These are phyloP conservation scores for Lepidostoma basale DNA, from an alignment of 1,140 invertebrate species.

Conservation along the genomic window DNA sequence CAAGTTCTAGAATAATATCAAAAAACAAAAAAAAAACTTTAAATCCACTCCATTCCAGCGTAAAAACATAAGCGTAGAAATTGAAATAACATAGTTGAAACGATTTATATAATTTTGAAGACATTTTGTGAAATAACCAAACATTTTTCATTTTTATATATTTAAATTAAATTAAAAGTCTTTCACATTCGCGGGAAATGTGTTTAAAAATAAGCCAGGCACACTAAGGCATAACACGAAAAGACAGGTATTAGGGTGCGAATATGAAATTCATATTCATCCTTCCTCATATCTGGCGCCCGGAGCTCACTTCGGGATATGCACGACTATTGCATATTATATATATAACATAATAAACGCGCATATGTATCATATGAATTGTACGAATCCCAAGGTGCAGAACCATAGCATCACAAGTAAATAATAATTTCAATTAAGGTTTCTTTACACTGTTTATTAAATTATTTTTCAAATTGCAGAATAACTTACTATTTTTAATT, in stretches of 20 bases:
- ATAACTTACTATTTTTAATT: neutral
- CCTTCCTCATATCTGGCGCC: conserved; percentile 24
- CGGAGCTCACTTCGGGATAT: neutral
- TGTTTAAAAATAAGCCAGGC: conserved; percentile 1
- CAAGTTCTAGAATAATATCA: neutral
- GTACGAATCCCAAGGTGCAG: neutral
- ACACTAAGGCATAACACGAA: neutral
- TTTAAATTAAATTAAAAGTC: neutral
- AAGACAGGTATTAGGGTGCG: conserved; percentile 21
- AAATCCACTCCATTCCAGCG: neutral
- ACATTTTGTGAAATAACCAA: neutral
- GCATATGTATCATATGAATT: too few relatives aligned
- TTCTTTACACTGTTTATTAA: neutral
- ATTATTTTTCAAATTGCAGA: neutral
- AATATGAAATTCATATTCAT: conserved; percentile 20
- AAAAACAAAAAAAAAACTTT: neutral
- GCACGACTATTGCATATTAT: conserved; percentile 15
- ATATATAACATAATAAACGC: neutral
- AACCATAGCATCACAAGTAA: neutral
- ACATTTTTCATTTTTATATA: neutral
- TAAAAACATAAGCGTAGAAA: neutral
- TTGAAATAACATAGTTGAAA: neutral
- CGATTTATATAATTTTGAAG: neutral
- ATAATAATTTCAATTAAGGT: neutral
- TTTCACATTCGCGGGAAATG: neutral